Base-by-base conservation (phyloP, 2,888 invertebrate species). In the Brenthis ino region DNA sequence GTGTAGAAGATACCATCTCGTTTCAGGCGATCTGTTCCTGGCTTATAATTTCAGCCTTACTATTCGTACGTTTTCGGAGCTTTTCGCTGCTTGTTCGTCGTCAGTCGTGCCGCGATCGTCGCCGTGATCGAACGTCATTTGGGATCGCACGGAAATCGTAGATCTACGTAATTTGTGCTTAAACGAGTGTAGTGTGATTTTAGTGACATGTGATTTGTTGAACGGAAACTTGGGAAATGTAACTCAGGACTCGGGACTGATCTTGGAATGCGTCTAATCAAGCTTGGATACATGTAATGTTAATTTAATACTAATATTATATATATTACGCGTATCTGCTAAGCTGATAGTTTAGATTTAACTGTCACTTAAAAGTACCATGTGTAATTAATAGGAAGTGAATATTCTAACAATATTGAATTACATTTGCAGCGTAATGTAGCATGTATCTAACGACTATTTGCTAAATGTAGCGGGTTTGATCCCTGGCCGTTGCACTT, bases 41-140 rank as follows among this genome's bases (percentile, higher is more conserved):
- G 56, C 14, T 56, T 70, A 68, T 53, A 64, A 64, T 57, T 53
- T 70, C 65, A 68, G 64, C 53, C 53, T 43, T 50, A 48, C 57
- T 64, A 47, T 58, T 72, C 72, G 72, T 53, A 20, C 50, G 55
- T 56, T n/a, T 53, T 70, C 72, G 72, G 65, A 24, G 13, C 14
- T 51, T 11, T 24, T 64, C 72, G 72, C 11, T 16, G 57, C 51
- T 12, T 14, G 65, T 57, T 43, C 58, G 63, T 37, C 43, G 58
- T 8, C 64, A 66, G 70, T 70, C 70, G 68, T 58, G 68, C 20
- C 58, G 48, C 55, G 58, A 2, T 28, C 68, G 50, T 47, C 65
- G 60, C 3, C n/a, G 50, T 11, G 47, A 14, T 16, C 48, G 48
- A 13, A 28, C 43, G 5, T 48, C 3, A 24, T 2, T 16, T 20